Base-by-base conservation (phyloP, 2,113 vertebrate genomes). In the Hemicordylus capensis region DNA sequence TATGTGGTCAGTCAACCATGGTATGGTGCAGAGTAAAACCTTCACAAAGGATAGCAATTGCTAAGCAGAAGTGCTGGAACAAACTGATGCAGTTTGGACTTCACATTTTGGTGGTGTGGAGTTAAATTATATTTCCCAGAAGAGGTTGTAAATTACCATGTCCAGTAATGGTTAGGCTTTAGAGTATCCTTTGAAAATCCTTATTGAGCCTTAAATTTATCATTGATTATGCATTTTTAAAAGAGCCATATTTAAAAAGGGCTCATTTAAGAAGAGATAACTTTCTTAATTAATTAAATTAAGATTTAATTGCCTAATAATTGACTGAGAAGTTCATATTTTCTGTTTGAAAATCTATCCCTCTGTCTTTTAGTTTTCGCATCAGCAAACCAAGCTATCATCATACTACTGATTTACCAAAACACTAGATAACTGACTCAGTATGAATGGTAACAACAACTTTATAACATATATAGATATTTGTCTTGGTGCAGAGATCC, bases 281-380 rank as follows among this genome's bases (percentile, higher is more conserved):
- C 26, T 4, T 39, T 39, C n/a, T n/a, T n/a, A n/a, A n/a, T n/a
- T n/a, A n/a, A n/a, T n/a, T n/a, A n/a, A n/a, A 26, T 15, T 2
- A 37, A 58, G 39, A 72, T 46, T 82, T 59, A 39, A 66, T 66
- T 84, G 61, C 82, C 26, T 51, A 39, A 64, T 84, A 64, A 84
- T 28, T 76, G 73, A 84, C 26, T 31, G 61, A 84, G 46, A 8
- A 48, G 6, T 66, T 76, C 46, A 75, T 22, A 37, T 75, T 64
- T 75, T 80, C 76, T 61, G 6, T 51, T 20, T 58, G 51, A 64
- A 75, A 64, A 39, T 66, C 58, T 51, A 51, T 22, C 11, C 15
- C 22, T 51, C 2, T n/a, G 64, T 34, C 59, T 20, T 85, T 73
- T 42, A 44, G 77, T 78, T 88, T 51, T 15, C 0, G 0, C 22